Evolutionary conservation across 2,797 vertebrate genomes (phyloP).

Genomic region (Coendou prehensilis): DNA sequence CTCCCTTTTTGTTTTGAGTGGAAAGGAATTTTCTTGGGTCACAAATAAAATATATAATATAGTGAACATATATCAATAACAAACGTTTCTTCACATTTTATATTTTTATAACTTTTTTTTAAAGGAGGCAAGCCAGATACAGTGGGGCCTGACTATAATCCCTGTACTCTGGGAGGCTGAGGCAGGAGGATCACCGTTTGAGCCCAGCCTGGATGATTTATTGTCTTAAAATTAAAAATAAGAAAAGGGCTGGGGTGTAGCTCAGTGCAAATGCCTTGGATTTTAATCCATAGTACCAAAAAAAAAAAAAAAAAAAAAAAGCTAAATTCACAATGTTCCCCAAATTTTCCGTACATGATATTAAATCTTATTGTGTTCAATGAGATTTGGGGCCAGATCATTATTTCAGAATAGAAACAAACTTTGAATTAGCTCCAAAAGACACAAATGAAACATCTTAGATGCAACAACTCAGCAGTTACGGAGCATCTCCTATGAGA

Average conservation of each 20-base stretch:
- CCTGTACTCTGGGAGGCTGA: not conserved
- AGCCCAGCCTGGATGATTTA: not conserved
- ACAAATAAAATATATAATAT: not conserved
- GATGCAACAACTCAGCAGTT: not conserved
- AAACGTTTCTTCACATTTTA: not conserved
- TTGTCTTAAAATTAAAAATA: not conserved
- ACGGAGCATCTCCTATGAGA: not conserved
- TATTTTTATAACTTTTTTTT: not conserved
- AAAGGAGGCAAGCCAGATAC: not conserved
- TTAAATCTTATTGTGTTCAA: not conserved
- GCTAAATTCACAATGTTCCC: not conserved
- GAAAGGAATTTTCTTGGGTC: not conserved
- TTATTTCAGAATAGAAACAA: slow-evolving; percentile 15
- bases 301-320: not conserved
- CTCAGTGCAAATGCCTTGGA: not conserved
- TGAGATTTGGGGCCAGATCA: not conserved
- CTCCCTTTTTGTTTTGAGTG: not conserved
- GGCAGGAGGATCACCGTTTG: not conserved
- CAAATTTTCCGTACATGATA: not conserved
- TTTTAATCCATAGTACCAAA: not conserved
- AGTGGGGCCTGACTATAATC: not conserved
- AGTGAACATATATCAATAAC: not conserved
- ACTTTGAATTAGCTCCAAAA: slow-evolving; percentile 12
- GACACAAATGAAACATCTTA: not conserved
- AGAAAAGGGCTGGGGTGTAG: not conserved